Evolutionary conservation across 2,113 vertebrate species (phyloP).

Genomic region (Elgaria multicarinata): DNA sequence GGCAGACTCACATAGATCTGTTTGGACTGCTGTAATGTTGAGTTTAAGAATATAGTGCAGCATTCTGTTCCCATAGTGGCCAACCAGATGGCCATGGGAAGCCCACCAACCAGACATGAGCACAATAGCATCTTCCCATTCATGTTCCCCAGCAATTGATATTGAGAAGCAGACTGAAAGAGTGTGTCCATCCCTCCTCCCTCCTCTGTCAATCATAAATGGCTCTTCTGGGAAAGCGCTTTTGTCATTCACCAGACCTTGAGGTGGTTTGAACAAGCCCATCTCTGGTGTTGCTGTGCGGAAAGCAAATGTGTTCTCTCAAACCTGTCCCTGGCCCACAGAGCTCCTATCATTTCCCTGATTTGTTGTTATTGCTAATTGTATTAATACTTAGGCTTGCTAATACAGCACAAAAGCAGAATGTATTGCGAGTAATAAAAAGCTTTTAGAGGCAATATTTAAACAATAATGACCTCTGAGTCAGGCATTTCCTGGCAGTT

Average conservation of each 20-base stretch:
- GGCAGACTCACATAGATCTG: no score
- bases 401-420: conserved; percentile 67
- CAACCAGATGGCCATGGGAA: no score
- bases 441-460: conserved; percentile 70
- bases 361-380: conserved; percentile 66
- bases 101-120: no score
- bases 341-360: conserved; percentile 48
- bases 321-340: conserved; percentile 6
- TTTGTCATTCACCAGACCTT: conserved; percentile 21
- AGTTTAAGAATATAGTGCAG: no score
- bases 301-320: conserved; percentile 42
- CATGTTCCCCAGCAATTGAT: no score
- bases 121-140: no score
- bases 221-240: background rate
- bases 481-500: conserved; percentile 68
- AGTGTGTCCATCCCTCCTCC: background rate
- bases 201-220: background rate
- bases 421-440: conserved; percentile 65
- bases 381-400: conserved; percentile 56
- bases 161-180: no score
- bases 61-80: no score
- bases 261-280: background rate
- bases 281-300: background rate
- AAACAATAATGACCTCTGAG: conserved; percentile 71
- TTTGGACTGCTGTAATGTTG: no score